Evolutionary conservation across 2,888 invertebrate species (phyloP), one percentile per base, ranked within the genome.

Genomic region (Halocaridina rubra): DNA sequence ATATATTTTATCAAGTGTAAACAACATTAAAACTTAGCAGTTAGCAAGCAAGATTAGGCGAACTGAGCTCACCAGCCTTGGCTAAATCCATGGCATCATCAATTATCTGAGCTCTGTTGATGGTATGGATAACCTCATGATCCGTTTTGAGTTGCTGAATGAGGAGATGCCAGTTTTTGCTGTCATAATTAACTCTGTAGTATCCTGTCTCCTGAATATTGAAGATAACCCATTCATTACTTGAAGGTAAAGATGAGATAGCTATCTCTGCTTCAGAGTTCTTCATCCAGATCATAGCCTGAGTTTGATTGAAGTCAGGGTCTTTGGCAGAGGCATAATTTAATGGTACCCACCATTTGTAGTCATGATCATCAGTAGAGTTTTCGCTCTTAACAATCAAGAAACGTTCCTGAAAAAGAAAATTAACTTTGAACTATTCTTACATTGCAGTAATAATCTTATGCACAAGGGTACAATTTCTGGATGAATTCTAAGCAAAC

Each of bases 61-160:
- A n/a, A n/a, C n/a, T n/a, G n/a, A n/a, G 32, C 57, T 46, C 89
- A 0, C 95, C 95, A 19, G 80, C 76, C 10, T 61, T 71, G 13
- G 87, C 84, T 2, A 87, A 69, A 32, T 87, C 79, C 46, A 85
- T 33, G 29, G 81, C 72, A 90, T 98, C 98, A 89, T 98, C 97
- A 5, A 98, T 92, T 39, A 98, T 92, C 90, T 98, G 97, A 0
- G 96, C 97, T 84, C 97, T 92, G 90, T 97, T 97, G 33, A 95
- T 94, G 0, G 94, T 93, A 59, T 94, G 93, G 72, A 97, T 95
- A 89, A 93, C 95, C 16, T 92, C 92, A 1, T 93, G 92, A 0
- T 93, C 92, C 67, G 93, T 92, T 88, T 93, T 93, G 0, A 96
- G 91, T 89, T 92, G 95, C 32, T 92, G 91, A 0, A 95, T 93